phyloP scores from a whole-genome alignment of 2,888 invertebrate genomes.

The Venustoraphidia nigricollis region DNA sequence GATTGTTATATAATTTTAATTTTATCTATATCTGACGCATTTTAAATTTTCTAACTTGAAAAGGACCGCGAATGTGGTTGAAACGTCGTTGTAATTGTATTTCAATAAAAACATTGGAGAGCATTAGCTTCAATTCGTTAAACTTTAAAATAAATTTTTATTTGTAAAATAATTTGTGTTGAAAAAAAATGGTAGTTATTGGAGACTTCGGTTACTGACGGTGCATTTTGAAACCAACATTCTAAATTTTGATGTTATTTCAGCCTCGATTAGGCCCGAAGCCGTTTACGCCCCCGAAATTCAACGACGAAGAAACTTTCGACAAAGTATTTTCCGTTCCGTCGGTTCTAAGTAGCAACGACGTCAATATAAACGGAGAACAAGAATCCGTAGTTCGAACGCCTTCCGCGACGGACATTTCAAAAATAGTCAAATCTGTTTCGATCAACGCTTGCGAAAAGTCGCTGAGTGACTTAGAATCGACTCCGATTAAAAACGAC shows the following conservation, averaged over 20 bases:
- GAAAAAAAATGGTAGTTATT: no score
- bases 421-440: slow-evolving; percentile 21
- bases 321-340: slow-evolving; percentile 74
- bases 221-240: neutral
- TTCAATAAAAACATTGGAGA: no score
- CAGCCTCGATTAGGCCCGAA: slow-evolving; percentile 77
- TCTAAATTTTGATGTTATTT: slow-evolving; percentile 8
- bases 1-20: no score
- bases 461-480: slow-evolving; percentile 5
- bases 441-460: slow-evolving; percentile 7
- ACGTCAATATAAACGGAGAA: slow-evolving; percentile 20
- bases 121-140: no score
- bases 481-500: slow-evolving; percentile 4
- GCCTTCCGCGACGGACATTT: slow-evolving; percentile 21
- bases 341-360: slow-evolving; percentile 39
- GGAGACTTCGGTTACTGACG: no score
- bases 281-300: slow-evolving; percentile 64
- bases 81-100: no score
- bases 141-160: no score
- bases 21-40: no score
- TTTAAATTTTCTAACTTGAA: no score
- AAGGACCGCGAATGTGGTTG: no score
- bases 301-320: slow-evolving; percentile 59
- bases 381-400: slow-evolving; percentile 20
- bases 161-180: no score